Evolutionary conservation across 2,888 invertebrate species (phyloP), one percentile per base, ranked within the genome.

Genomic region (Onthophagus sagittarius): DNA sequence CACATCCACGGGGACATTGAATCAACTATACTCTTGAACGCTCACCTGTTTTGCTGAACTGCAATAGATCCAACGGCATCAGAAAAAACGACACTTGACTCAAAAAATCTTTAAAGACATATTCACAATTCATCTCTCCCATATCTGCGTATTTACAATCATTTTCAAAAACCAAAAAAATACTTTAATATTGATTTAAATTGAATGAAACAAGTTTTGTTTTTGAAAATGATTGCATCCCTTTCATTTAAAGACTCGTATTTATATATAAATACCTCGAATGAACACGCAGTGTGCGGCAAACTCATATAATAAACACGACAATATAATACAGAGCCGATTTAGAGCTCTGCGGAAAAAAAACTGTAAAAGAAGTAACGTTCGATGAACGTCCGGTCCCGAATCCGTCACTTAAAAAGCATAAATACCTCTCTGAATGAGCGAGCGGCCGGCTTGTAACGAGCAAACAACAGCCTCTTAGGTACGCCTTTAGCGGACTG

Each of bases 1-100:
- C 39, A 32, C 62, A 67, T 69, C 74, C 69, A 72, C 31, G 70
- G 70, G 32, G 73, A 75, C 75, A 73, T 75, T 76, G 78, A 76
- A 74, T 77, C 79, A 79, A 67, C 23, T 67, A 31, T 67, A 67
- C n/a, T 67, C 67, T 67, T 67, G 67, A 67, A 67, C 67, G 23
- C 82, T 82, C 82, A 82, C 82, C 82, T 82, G 82, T 81, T 82
- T 78, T 79, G 79, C 77, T 75, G 79, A 70, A 80, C 80, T 80
- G 80, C 77, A 80, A 80, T 23, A 80, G 79, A 80, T 78, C 80
- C 80, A 80, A 79, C 73, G 76, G 77, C 78, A 79, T 80, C 67
- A 67, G 67, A 67, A 67, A 67, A 31, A 67, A 23, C 23, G 67
- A 67, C 11, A 53, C 2, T 53, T 53, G 39, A 53, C 39, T 23